Evolutionary conservation across 1,140 invertebrate genomes (phyloP).

Genomic region (Ectropis grisescens): DNA sequence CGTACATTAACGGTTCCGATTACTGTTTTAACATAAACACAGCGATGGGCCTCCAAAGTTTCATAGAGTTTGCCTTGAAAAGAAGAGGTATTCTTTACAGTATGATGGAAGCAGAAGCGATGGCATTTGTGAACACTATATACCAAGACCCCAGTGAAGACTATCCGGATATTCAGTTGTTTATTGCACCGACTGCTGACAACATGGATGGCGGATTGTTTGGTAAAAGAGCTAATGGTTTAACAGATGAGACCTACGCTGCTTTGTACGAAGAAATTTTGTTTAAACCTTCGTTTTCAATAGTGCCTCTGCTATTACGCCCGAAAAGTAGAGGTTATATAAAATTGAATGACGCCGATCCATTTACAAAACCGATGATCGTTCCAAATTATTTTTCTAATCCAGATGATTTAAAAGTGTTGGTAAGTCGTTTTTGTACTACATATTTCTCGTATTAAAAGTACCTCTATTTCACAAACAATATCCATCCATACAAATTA

Average conservation of each 20-base stretch:
- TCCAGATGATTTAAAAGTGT: slow-evolving; percentile 76
- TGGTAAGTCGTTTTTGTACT: no score
- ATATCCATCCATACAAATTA: no score
- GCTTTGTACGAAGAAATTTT: slow-evolving; percentile 77
- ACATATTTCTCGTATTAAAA: no score
- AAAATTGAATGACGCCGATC: slow-evolving; percentile 75
- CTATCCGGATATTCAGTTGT: slow-evolving; percentile 85
- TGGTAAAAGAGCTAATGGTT: slow-evolving; percentile 75
- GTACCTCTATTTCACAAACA: no score
- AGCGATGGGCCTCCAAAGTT: slow-evolving; percentile 61
- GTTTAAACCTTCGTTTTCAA: slow-evolving; percentile 76
- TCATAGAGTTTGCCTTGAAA: slow-evolving; percentile 71
- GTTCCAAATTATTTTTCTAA: slow-evolving; percentile 85
- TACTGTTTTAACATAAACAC: slow-evolving; percentile 75
- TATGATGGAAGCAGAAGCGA: slow-evolving; percentile 78
- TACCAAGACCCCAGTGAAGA: slow-evolving; percentile 75
- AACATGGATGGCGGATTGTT: slow-evolving; percentile 83
- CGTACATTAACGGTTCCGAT: slow-evolving; percentile 47
- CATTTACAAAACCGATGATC: slow-evolving; percentile 80
- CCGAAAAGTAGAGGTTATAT: slow-evolving; percentile 81
- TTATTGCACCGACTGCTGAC: slow-evolving; percentile 78
- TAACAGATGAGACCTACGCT: slow-evolving; percentile 77
- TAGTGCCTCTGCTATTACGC: slow-evolving; percentile 77
- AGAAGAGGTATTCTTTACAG: slow-evolving; percentile 75
- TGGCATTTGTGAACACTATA: slow-evolving; percentile 83